These are phyloP conservation scores for Drosophila sp. DNA, from an alignment of 1,140 invertebrate genomes.

Conservation along the genomic window DNA sequence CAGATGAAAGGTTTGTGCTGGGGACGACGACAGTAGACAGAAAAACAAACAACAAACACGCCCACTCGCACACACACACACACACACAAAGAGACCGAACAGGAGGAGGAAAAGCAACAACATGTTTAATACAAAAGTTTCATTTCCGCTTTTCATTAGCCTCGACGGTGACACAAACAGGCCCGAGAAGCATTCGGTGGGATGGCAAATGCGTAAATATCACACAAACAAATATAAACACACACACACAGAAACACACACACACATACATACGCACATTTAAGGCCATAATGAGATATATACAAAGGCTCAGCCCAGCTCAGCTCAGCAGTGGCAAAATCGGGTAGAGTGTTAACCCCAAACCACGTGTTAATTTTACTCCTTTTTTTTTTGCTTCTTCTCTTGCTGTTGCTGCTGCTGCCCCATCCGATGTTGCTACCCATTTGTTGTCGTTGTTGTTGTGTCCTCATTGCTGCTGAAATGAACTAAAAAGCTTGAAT, in stretches of 20 bases:
- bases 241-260: constrained; percentile 28
- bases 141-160: constrained; percentile 82
- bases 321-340: constrained; percentile 55
- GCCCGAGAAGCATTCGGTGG: constrained; percentile 18
- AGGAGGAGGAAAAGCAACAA: constrained; percentile 21
- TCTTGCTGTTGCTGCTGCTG: constrained; percentile 45
- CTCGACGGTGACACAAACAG: constrained; percentile 74
- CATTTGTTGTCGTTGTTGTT: not conserved
- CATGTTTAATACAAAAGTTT: constrained; percentile 80
- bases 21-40: constrained; percentile 32
- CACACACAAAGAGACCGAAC: constrained; percentile 17
- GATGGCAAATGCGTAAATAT: constrained; percentile 73
- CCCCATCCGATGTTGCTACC: constrained; percentile 2
- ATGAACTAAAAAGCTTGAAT: constrained; percentile 80
- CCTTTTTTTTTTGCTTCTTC: constrained; percentile 42
- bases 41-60: constrained; percentile 69
- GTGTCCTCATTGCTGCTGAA: constrained; percentile 37
- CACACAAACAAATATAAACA: constrained; percentile 52
- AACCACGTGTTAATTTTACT: constrained; percentile 80
- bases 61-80: constrained; percentile 40
- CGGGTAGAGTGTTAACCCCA: constrained; percentile 72
- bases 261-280: constrained; percentile 52
- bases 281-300: constrained; percentile 77
- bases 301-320: constrained; percentile 70
- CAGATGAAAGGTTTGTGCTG: constrained; percentile 47